A percentile compares a stretch with the other conserved stretches of the same genome.
Evolutionary conservation across 2,888 invertebrate species (phyloP).

Genomic region (Nephrotoma appendiculata): DNA sequence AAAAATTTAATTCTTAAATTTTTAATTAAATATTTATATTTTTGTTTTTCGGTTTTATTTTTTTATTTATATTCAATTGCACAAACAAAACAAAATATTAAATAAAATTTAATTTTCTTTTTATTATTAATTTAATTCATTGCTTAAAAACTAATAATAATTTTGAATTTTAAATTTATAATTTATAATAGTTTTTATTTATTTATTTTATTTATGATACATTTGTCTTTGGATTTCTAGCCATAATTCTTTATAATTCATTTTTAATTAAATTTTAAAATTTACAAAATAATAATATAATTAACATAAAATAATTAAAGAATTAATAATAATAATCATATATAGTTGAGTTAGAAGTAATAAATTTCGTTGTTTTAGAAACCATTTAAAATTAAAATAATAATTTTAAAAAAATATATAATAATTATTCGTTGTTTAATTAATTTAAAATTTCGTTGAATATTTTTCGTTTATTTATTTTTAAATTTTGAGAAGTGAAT

Average conservation of each 20-base stretch:
- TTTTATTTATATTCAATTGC: not conserved
- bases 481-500: not conserved
- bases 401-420: not conserved
- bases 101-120: not conserved
- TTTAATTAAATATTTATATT: not conserved
- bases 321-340: not conserved
- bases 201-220: conserved; percentile 7
- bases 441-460: not conserved
- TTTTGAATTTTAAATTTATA: not conserved
- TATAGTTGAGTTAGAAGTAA: not conserved
- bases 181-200: conserved; percentile 3
- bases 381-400: conserved; percentile 2
- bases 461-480: not conserved
- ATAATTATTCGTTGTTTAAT: not conserved
- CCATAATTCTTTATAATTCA: conserved; percentile 9
- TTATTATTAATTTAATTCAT: not conserved
- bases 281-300: not conserved
- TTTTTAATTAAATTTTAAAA: conserved; percentile 7
- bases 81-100: not conserved
- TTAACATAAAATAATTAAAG: not conserved
- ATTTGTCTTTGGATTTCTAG: conserved; percentile 17
- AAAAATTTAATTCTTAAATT: not conserved
- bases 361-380: conserved; percentile 5
- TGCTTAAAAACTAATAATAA: not conserved
- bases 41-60: not conserved